Percentiles rank a stretch among this genome's conserved stretches.
Evolutionary conservation across 2,888 invertebrate genomes (phyloP).

Genomic region (Antheraea assamensis): DNA sequence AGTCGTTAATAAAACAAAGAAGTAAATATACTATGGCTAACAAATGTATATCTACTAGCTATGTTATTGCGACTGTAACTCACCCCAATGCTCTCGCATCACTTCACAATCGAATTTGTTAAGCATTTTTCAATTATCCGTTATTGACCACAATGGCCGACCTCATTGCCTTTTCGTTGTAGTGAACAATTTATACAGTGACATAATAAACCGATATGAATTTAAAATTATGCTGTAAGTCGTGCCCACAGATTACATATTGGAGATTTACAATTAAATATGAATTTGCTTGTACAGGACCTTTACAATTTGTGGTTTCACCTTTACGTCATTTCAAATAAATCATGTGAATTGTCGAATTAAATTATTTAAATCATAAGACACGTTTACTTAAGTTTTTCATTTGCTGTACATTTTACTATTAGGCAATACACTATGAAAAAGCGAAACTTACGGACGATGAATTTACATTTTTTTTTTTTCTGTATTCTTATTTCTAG

Average conservation of each 20-base stretch:
- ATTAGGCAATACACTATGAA: background rate
- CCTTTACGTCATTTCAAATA: conserved; percentile 65
- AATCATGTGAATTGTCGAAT: conserved; percentile 55
- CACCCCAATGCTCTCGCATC: conserved; percentile 66
- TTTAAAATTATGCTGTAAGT: conserved; percentile 42
- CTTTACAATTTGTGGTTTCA: conserved; percentile 54
- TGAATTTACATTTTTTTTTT: no score
- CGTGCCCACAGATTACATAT: conserved; percentile 35
- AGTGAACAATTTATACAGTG: conserved; percentile 66
- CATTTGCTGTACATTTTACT: background rate
- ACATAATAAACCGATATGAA: conserved; percentile 35
- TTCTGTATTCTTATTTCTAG: no score
- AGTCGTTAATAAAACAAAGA: background rate
- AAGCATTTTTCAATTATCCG: conserved; percentile 78
- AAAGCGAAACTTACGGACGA: background rate
- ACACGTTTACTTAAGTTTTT: background rate
- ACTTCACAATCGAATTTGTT: conserved; percentile 74
- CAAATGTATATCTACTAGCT: conserved; percentile 39
- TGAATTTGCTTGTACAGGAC: conserved; percentile 52
- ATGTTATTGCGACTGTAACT: conserved; percentile 67
- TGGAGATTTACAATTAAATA: conserved; percentile 28
- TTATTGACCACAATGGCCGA: conserved; percentile 76
- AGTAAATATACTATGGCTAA: conserved; percentile 26
- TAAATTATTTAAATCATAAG: conserved; percentile 39
- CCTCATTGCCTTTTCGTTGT: conserved; percentile 70